phyloP scores from a whole-genome alignment of 2,113 vertebrate genomes.

The Fulica atra region DNA sequence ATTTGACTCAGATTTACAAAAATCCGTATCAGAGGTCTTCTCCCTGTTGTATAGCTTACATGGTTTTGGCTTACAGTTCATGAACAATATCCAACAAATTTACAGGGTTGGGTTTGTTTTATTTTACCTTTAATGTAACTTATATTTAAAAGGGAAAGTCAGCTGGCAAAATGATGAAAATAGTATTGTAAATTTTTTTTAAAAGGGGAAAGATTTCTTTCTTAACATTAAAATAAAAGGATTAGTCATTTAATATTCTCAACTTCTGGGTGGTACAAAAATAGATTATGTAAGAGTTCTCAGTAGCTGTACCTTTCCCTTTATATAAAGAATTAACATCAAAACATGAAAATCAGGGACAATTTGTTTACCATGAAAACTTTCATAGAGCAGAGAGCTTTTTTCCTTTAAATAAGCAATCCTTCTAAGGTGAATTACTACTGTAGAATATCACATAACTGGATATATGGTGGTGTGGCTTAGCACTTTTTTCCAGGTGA shows the following conservation, averaged over 20 bases:
- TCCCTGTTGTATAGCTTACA: background rate
- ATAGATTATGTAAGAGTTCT: background rate
- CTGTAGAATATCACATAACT: background rate
- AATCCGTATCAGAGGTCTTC: background rate
- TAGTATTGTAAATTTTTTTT: background rate
- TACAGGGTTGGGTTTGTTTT: background rate
- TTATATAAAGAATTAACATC: background rate
- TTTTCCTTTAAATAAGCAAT: background rate
- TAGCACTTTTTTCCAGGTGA: background rate
- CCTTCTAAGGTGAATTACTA: background rate
- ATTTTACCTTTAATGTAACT: background rate
- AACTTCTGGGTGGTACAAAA: background rate
- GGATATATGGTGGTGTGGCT: background rate
- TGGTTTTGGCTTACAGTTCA: background rate
- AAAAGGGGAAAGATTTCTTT: background rate
- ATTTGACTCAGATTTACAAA: slow-evolving; percentile 36
- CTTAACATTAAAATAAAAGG: background rate
- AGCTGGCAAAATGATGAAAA: background rate
- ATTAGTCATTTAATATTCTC: background rate
- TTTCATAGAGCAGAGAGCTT: background rate
- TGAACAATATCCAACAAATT: background rate
- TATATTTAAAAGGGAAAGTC: background rate
- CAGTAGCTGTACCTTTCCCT: background rate
- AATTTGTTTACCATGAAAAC: background rate
- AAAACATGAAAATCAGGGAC: background rate